phyloP scores from a whole-genome alignment of 2,113 vertebrate genomes.

The Panthera uncia region DNA sequence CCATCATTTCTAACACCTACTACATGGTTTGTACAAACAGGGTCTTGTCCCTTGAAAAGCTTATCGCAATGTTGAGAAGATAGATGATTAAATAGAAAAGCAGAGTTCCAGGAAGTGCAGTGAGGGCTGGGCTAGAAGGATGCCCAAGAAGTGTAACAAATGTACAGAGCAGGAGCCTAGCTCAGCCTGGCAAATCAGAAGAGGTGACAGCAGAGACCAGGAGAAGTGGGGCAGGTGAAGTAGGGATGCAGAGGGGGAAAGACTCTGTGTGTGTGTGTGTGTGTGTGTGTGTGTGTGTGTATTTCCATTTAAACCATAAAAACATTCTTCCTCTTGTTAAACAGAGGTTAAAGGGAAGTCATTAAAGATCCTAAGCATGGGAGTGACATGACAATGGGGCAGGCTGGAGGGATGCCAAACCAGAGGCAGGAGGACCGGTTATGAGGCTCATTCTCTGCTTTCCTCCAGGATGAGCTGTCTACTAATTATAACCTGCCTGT shows the following conservation, averaged over 20 bases:
- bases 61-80: background rate
- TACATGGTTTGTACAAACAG: background rate
- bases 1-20: background rate
- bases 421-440: background rate
- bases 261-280: background rate
- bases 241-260: background rate
- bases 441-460: background rate
- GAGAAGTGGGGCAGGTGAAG: background rate
- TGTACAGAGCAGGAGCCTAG: accelerated
- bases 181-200: background rate
- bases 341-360: constrained; percentile 64
- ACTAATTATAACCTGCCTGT: constrained; percentile 47
- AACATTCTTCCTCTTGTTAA: constrained; percentile 58
- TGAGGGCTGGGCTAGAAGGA: background rate
- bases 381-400: background rate
- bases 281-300: background rate
- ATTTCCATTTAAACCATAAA: constrained; percentile 47
- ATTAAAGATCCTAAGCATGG: constrained; percentile 57
- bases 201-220: background rate
- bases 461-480: background rate
- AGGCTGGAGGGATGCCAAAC: constrained; percentile 49
- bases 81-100: background rate
- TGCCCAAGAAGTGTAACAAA: background rate
- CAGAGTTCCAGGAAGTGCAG: background rate
- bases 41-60: background rate